Percentiles rank a stretch among this genome's conserved stretches.
These are phyloP conservation scores for Tamandua tetradactyla DNA, from an alignment of 2,797 vertebrate genomes.

Conservation along the genomic window DNA sequence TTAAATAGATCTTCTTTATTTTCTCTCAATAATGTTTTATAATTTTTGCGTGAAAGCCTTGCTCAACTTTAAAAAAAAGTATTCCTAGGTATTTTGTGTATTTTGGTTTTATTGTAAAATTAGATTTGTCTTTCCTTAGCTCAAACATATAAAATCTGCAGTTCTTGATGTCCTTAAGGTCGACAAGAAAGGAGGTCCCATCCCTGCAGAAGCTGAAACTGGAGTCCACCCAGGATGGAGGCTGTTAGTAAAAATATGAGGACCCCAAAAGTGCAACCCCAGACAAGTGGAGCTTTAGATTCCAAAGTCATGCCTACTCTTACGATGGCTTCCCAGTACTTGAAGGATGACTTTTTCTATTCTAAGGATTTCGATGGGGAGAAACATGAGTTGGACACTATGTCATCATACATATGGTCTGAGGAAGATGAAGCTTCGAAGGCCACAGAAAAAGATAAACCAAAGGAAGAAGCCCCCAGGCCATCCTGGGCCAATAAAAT, in stretches of 20 bases:
- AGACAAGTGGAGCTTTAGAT: too few species aligned
- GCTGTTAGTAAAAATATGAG: not conserved
- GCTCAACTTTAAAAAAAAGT: not conserved
- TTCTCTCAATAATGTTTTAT: not conserved
- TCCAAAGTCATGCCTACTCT: accelerated
- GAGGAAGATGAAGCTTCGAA: not conserved
- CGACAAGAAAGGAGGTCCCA: not conserved
- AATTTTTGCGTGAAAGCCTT: conserved; percentile 6
- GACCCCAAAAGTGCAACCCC: not conserved
- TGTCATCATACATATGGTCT: not conserved
- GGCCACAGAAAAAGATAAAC: conserved; percentile 23
- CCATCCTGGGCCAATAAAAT: conserved; percentile 87
- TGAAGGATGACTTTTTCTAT: accelerated
- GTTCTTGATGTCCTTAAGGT: conserved; percentile 18
- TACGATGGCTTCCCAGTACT: accelerated
- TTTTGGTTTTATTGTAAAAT: not conserved
- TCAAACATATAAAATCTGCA: not conserved
- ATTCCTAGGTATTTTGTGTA: not conserved
- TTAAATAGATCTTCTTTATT: not conserved
- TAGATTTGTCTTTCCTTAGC: not conserved
- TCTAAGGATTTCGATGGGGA: accelerated
- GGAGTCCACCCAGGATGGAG: not conserved
- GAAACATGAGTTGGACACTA: accelerated
- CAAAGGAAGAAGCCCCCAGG: not conserved
- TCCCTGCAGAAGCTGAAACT: not conserved